phyloP scores from a whole-genome alignment of 2,797 vertebrate species.

The Rhynchotus rufescens region DNA sequence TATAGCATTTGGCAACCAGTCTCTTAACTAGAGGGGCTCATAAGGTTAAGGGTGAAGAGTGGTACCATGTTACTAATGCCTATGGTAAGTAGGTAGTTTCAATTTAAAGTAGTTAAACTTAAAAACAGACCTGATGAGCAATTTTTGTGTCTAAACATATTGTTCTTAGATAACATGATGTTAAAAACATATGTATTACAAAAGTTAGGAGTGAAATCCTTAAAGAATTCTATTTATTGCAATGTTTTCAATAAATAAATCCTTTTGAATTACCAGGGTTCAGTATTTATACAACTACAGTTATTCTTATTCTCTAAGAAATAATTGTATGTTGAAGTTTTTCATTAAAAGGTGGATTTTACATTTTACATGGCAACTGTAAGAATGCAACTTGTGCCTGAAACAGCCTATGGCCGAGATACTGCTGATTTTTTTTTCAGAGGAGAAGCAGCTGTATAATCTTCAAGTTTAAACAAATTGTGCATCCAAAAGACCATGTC shows the following conservation, averaged over 20 bases:
- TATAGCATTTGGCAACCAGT: neutral
- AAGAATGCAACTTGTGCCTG: neutral
- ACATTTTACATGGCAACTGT: neutral
- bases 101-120: neutral
- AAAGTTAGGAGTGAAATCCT: neutral
- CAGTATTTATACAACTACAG: neutral
- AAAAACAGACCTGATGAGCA: neutral
- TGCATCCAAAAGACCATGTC: neutral
- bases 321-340: neutral
- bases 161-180: neutral
- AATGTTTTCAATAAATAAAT: neutral
- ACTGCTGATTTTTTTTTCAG: neutral
- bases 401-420: neutral
- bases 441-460: neutral
- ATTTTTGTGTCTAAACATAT: neutral
- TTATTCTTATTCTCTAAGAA: neutral
- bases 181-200: neutral
- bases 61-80: neutral
- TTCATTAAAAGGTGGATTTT: neutral
- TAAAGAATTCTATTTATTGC: neutral
- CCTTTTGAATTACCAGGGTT: neutral
- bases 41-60: neutral
- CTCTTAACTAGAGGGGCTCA: slow-evolving; percentile 10
- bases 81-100: neutral
- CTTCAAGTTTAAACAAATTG: neutral